A percentile compares a stretch with the other conserved stretches of the same genome.
phyloP scores from a whole-genome alignment of 2,888 invertebrate species.

The Pantelozetes paolii region DNA sequence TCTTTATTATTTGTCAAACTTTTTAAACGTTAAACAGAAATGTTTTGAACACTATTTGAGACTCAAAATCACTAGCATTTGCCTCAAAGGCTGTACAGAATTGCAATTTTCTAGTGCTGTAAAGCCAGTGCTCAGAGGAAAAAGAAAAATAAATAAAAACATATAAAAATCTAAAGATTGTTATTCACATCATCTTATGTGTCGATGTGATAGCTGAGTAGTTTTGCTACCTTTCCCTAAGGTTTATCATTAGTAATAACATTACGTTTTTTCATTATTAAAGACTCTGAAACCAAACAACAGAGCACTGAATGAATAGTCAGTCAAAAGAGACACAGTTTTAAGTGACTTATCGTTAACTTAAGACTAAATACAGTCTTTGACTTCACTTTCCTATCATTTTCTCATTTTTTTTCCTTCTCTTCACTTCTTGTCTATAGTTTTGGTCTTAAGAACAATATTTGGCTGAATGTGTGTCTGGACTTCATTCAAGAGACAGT shows the following conservation, averaged over 20 bases:
- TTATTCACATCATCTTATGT: not conserved
- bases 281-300: not conserved
- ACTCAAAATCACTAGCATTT: not conserved
- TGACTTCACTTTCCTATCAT: not conserved
- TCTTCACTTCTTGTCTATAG: not conserved
- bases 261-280: not conserved
- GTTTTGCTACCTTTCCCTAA: not conserved
- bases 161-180: slow-evolving; percentile 6
- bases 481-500: slow-evolving; percentile 28
- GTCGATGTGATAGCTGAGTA: not conserved
- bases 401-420: not conserved
- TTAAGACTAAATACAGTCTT: slow-evolving; percentile 35
- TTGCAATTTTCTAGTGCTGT: not conserved
- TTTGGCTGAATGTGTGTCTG: slow-evolving; percentile 21
- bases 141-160: not conserved
- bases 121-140: not conserved
- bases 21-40: not conserved
- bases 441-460: slow-evolving; percentile 24
- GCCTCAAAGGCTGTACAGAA: slow-evolving; percentile 17
- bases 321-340: slow-evolving; percentile 27
- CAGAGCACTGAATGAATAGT: not conserved
- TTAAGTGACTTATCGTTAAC: slow-evolving; percentile 34
- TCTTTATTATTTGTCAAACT: slow-evolving; percentile 13
- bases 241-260: slow-evolving; percentile 14
- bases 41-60: not conserved